A percentile compares a stretch with the other conserved stretches of the same genome.
Conservation (phyloP, 2,113 vertebrate species). For the Pyxicephalus adspersus region DNA sequence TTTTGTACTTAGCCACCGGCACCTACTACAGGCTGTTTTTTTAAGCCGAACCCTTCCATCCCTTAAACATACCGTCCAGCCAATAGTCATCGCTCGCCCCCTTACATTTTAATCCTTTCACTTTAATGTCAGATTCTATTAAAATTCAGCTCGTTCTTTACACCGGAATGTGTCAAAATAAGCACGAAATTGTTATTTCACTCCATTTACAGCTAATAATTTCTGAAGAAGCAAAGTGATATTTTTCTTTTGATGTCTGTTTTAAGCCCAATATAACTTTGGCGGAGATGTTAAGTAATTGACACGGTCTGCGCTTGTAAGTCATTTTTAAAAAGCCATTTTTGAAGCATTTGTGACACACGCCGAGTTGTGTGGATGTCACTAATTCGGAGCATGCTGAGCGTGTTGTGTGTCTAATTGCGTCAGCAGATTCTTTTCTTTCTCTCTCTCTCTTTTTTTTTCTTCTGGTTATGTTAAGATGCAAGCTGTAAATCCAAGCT, state of each 20-base stretch:
- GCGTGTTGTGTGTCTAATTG: slow-evolving; percentile 52
- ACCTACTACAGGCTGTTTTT: too few species aligned
- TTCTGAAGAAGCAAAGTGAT: slow-evolving; percentile 38
- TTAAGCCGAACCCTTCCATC: too few species aligned
- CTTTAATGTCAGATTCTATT: slow-evolving; percentile 46
- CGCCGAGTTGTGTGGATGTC: slow-evolving; percentile 34
- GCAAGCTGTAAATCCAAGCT: slow-evolving; percentile 5
- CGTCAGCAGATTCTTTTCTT: neutral
- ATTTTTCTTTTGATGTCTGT: slow-evolving; percentile 56
- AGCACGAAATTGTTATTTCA: slow-evolving; percentile 57
- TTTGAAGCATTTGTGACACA: slow-evolving; percentile 48
- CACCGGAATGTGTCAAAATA: slow-evolving; percentile 54
- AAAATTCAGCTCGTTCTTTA: slow-evolving; percentile 46
- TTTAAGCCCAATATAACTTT: slow-evolving; percentile 49
- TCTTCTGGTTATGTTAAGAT: slow-evolving; percentile 2
- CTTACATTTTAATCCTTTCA: slow-evolving; percentile 29
- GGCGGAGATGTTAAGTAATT: slow-evolving; percentile 53
- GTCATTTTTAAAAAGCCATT: slow-evolving; percentile 45
- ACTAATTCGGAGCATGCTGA: slow-evolving; percentile 43
- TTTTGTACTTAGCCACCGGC: too few species aligned
- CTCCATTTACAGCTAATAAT: slow-evolving; percentile 56
- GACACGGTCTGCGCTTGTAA: slow-evolving; percentile 50
- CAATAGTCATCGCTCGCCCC: neutral
- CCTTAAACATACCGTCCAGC: neutral
- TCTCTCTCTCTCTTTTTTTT: too few species aligned